phyloP scores from a whole-genome alignment of 2,888 invertebrate species.

The Taenaris catops region DNA sequence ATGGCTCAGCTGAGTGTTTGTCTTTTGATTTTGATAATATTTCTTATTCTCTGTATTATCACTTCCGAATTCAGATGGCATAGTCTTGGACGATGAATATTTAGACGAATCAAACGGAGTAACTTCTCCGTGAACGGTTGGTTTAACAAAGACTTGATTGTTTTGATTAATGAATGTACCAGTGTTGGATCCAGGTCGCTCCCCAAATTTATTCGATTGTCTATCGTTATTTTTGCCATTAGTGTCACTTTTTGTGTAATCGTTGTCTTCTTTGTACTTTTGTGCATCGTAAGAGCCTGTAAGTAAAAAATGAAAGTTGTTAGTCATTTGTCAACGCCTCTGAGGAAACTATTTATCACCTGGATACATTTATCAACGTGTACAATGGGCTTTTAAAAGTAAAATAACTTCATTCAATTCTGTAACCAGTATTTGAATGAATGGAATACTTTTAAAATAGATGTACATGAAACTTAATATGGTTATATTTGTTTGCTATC shows the following conservation, averaged over 20 bases:
- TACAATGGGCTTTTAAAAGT: slow-evolving; percentile 40
- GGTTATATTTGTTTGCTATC: too few relatives aligned
- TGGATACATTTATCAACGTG: slow-evolving; percentile 53
- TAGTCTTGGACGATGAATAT: not conserved
- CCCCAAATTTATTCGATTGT: slow-evolving; percentile 43
- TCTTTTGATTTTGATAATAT: too few relatives aligned
- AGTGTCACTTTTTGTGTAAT: slow-evolving; percentile 47
- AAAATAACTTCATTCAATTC: slow-evolving; percentile 20
- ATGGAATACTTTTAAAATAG: slow-evolving; percentile 7
- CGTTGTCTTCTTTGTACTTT: slow-evolving; percentile 61
- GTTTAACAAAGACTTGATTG: slow-evolving; percentile 35
- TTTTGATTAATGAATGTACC: slow-evolving; percentile 45
- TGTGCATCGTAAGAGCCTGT: slow-evolving; percentile 68
- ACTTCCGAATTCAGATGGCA: slow-evolving; percentile 20
- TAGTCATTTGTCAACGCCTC: slow-evolving; percentile 57
- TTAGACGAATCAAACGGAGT: slow-evolving; percentile 9
- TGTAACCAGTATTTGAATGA: slow-evolving; percentile 2
- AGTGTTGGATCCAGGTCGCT: slow-evolving; percentile 38
- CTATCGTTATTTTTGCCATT: slow-evolving; percentile 42
- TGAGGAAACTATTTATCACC: slow-evolving; percentile 38
- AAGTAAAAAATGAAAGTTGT: slow-evolving; percentile 73
- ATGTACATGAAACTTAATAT: too few relatives aligned
- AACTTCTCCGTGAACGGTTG: slow-evolving; percentile 26
- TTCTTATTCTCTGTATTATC: slow-evolving; percentile 1
- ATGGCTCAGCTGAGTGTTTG: too few relatives aligned